Evolutionary conservation across 2,797 vertebrate species (phyloP).

Genomic region (Hyperoplus immaculatus): DNA sequence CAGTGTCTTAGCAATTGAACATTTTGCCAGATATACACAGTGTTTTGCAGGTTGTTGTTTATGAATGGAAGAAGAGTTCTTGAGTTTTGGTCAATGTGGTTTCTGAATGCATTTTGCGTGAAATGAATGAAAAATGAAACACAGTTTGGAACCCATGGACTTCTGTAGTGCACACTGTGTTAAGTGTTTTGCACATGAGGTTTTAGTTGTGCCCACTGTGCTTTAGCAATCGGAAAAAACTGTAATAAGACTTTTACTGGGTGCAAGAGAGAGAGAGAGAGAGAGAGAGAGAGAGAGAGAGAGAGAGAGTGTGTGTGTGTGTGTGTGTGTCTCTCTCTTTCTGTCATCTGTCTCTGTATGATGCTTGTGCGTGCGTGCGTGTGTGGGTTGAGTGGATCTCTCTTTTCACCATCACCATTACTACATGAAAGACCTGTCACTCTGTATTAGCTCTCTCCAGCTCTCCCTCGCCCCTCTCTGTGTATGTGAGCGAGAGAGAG

Average conservation of each 20-base stretch:
- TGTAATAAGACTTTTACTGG: not conserved
- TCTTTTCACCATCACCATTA: constrained; percentile 87
- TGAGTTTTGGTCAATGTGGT: too few relatives aligned
- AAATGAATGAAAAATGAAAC: too few relatives aligned
- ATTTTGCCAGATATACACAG: too few relatives aligned
- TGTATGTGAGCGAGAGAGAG: constrained; percentile 22
- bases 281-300: not conserved
- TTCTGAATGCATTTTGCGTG: too few relatives aligned
- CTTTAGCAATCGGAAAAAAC: too few relatives aligned
- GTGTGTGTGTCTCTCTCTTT: not conserved
- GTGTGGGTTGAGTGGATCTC: constrained; percentile 82
- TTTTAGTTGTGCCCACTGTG: too few relatives aligned
- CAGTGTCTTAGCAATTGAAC: too few relatives aligned
- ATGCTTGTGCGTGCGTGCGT: constrained; percentile 41
- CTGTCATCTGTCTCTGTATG: constrained; percentile 15
- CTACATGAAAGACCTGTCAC: constrained; percentile 89
- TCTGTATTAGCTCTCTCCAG: constrained; percentile 82
- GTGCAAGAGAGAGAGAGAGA: constrained; percentile 11
- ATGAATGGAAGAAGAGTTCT: too few relatives aligned
- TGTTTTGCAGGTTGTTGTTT: too few relatives aligned
- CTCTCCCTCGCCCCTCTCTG: constrained; percentile 60
- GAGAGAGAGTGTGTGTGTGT: constrained; percentile 13
- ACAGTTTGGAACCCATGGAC: too few relatives aligned
- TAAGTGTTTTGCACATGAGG: too few relatives aligned
- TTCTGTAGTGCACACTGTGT: too few relatives aligned